Base-by-base conservation (phyloP, 92 coral and sea anemone genomes). In the Umimayanthus chanpuru region DNA sequence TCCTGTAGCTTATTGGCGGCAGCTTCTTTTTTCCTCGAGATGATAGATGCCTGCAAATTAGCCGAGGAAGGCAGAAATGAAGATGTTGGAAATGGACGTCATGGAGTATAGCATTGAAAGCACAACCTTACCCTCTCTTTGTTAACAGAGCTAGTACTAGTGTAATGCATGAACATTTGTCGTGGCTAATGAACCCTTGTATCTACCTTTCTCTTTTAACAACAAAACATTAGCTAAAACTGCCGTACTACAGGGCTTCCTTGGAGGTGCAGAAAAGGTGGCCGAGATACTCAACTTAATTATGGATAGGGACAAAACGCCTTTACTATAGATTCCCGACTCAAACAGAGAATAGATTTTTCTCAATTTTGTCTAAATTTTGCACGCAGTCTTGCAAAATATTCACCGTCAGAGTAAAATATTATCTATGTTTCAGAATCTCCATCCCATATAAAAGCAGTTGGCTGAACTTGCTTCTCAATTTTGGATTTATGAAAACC, bases 1-100 rank as follows among this genome's bases (percentile, higher is more conserved):
- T 97, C 99, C 73, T 92, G 94, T 53, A 96, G 93, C 77, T 94
- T 94, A 88, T 96, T 98, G 5, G 97, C 99, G 4, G 93, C 97
- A 32, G 98, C 93, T 58, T 96, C 99, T 73, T 96, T 96, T 88
- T 96, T 96, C 38, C 99, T 96, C 12, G 92, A 94, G 85, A 96
- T 96, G 53, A 96, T 96, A 21, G 99, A 96, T 25, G 99, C 99
- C 99, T 96, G 44, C 10, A 85, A 25, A 56, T 82, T 32, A 32
- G 2, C 2, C 2, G 2, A 32, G 36, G 36, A 32, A 6, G 16
- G 30, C 32, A 28, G 30, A 0, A 20, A 44, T 36, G n/a, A 53
- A 66, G 26, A 2, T 6, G 26, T n/a, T 61, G 47, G 18, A 56
- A 78, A 78, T 29, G 65, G 18, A 26, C 4, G 36, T 36, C 6